Evolutionary conservation across 2,797 vertebrate genomes (phyloP).

Genomic region (Amazona finschi): DNA sequence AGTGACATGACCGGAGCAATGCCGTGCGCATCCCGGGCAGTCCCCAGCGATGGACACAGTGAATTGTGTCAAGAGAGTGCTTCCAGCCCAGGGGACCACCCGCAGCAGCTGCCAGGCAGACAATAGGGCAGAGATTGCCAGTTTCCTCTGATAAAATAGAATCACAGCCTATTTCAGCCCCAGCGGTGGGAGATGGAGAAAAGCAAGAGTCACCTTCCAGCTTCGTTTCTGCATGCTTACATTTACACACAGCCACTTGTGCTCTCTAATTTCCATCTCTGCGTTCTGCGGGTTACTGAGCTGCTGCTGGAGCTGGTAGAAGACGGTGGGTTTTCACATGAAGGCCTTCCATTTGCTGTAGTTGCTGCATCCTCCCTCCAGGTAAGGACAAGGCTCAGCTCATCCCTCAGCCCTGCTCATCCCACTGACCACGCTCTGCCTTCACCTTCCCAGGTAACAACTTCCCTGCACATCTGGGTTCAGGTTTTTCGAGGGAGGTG

Average conservation of each 20-base stretch:
- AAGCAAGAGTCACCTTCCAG: neutral
- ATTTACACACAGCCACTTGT: rapidly evolving
- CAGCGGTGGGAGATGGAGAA: neutral
- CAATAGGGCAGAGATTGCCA: neutral
- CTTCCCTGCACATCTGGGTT: neutral
- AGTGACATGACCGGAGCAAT: rapidly evolving
- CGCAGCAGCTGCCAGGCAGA: neutral
- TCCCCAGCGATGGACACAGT: rapidly evolving
- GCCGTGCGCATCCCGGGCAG: neutral
- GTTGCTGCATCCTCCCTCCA: neutral
- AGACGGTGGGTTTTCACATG: neutral
- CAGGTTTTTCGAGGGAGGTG: neutral
- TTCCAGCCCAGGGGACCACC: neutral
- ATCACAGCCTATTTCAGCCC: neutral
- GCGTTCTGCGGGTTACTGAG: neutral
- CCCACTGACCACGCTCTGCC: neutral
- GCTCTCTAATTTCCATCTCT: neutral
- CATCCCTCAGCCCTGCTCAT: rapidly evolving
- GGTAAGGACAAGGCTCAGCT: neutral
- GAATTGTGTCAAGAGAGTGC: neutral
- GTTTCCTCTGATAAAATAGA: neutral
- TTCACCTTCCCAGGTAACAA: neutral
- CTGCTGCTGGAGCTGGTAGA: neutral
- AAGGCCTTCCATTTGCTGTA: neutral
- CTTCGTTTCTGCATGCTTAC: neutral